A percentile compares a stretch with the other conserved stretches of the same genome.
These are phyloP conservation scores for Sminthurides aquaticus DNA, from an alignment of 2,888 invertebrate genomes.

Conservation along the genomic window DNA sequence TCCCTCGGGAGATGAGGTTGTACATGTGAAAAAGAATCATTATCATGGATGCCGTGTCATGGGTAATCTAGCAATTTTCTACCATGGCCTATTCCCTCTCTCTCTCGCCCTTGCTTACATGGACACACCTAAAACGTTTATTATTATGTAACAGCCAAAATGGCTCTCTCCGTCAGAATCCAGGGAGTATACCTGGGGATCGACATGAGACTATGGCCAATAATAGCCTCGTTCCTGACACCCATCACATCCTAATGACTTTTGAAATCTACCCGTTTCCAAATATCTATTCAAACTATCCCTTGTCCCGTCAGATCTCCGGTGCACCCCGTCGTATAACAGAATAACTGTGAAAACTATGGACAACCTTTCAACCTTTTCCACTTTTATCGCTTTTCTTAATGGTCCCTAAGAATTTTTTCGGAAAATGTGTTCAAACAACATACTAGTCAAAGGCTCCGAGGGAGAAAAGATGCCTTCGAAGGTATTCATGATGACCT, in stretches of 20 bases:
- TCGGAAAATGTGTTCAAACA: background rate
- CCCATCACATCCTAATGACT: background rate
- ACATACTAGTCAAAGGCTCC: background rate
- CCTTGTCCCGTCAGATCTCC: too few species aligned
- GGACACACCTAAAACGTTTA: conserved; percentile 6
- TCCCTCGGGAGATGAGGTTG: background rate
- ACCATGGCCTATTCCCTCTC: background rate
- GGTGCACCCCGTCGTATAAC: background rate
- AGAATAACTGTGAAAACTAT: background rate
- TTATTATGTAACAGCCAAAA: conserved; percentile 4
- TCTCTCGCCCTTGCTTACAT: too few species aligned
- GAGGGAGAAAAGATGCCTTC: too few species aligned
- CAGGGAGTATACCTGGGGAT: too few species aligned
- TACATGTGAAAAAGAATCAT: background rate
- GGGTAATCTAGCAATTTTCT: background rate
- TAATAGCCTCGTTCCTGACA: too few species aligned
- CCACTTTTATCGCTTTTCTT: background rate
- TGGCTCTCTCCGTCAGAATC: background rate
- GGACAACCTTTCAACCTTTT: background rate
- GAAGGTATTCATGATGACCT: too few species aligned
- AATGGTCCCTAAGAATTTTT: background rate
- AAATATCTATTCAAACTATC: background rate
- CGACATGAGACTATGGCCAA: too few species aligned
- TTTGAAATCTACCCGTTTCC: background rate
- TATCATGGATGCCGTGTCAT: conserved; percentile 4